Evolutionary conservation across 2,888 invertebrate species (phyloP).

Genomic region (Acleris holmiana): DNA sequence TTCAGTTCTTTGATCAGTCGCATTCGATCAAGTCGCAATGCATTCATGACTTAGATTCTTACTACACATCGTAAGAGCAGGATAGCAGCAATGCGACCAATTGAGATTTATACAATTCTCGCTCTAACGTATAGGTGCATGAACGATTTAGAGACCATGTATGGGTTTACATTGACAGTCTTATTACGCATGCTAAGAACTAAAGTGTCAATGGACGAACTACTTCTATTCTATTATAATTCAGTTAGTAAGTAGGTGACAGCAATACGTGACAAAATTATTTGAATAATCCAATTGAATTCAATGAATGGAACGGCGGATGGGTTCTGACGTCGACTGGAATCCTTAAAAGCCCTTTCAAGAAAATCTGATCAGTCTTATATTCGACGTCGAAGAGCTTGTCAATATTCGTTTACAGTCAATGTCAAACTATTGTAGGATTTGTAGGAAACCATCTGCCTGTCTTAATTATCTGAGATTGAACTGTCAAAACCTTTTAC

Average conservation of each 20-base stretch:
- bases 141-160: too few species aligned
- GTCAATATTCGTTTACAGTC: not conserved
- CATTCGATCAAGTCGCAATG: too few species aligned
- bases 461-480: too few species aligned
- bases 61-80: too few species aligned
- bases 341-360: not conserved
- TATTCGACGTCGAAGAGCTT: not conserved
- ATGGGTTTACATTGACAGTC: not conserved
- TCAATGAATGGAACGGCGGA: slow-evolving; percentile 22
- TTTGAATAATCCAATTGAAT: slow-evolving; percentile 34
- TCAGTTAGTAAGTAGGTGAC: slow-evolving; percentile 30
- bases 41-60: too few species aligned
- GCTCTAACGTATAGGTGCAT: too few species aligned
- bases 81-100: too few species aligned
- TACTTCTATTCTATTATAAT: slow-evolving; percentile 25
- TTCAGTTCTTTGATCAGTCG: too few species aligned
- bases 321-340: slow-evolving; percentile 1
- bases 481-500: too few species aligned
- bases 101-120: too few species aligned
- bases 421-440: too few species aligned
- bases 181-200: slow-evolving; percentile 27
- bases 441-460: too few species aligned
- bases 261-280: slow-evolving; percentile 34
- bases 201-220: slow-evolving; percentile 29
- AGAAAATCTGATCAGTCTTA: not conserved